phyloP scores from a whole-genome alignment of 2,797 vertebrate genomes.

The Darevskia nairensis region DNA sequence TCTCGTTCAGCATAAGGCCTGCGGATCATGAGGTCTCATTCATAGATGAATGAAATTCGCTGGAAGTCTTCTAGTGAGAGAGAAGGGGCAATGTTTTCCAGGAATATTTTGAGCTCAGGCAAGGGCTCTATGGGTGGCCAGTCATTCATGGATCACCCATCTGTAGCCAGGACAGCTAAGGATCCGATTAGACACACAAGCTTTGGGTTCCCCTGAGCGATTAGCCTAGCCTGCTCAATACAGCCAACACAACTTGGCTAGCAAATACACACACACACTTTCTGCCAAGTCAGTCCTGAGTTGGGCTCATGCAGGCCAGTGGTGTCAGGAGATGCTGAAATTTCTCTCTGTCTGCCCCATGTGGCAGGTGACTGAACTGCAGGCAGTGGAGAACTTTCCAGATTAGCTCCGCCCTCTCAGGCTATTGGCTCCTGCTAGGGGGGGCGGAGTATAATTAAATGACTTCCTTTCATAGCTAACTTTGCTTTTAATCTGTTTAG shows the following conservation, averaged over 20 bases:
- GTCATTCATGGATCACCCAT: not conserved
- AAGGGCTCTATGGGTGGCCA: not conserved
- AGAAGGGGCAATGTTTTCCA: not conserved
- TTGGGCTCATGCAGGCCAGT: conserved; percentile 37
- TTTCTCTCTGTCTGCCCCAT: too few relatives aligned
- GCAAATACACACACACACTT: not conserved
- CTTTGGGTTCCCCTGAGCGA: conserved; percentile 39
- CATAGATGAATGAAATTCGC: not conserved
- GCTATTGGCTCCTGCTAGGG: too few relatives aligned
- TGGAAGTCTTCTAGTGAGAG: not conserved
- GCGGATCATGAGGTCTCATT: not conserved
- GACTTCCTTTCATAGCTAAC: too few relatives aligned
- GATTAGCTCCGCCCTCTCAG: too few relatives aligned
- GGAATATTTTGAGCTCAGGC: not conserved
- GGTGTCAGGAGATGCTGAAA: not conserved
- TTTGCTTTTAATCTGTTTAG: too few relatives aligned
- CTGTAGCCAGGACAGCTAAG: not conserved
- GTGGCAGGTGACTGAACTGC: too few relatives aligned
- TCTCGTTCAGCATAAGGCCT: not conserved
- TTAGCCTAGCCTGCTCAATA: not conserved
- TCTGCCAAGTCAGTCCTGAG: conserved; percentile 19
- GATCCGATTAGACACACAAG: fast-evolving
- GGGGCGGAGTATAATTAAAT: too few relatives aligned
- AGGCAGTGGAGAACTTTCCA: too few relatives aligned
- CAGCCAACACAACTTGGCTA: conserved; percentile 23